Evolutionary conservation across 2,113 vertebrate genomes (phyloP).

Genomic region (Tenebrosternarchus preto): DNA sequence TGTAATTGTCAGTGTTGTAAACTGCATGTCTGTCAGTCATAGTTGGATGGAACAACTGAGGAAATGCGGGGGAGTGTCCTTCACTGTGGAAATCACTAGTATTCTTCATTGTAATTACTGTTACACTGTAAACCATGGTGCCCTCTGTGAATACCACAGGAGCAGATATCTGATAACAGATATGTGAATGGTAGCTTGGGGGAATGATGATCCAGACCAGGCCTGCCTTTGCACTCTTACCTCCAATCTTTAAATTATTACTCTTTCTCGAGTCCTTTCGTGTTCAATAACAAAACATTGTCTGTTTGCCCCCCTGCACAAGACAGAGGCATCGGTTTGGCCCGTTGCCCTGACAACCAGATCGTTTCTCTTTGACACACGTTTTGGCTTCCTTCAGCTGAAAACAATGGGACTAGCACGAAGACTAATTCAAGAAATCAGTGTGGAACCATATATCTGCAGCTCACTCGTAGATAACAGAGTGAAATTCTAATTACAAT

Average conservation of each 20-base stretch:
- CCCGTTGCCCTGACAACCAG: slow-evolving; percentile 19
- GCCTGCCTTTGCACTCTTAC: slow-evolving; percentile 54
- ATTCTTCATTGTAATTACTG: slow-evolving; percentile 8
- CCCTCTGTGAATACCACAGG: slow-evolving; percentile 39
- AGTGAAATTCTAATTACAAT: background rate
- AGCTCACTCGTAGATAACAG: too few relatives aligned
- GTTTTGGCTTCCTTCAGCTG: slow-evolving; percentile 29
- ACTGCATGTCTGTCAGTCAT: background rate
- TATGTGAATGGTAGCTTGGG: slow-evolving; percentile 53
- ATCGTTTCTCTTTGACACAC: slow-evolving; percentile 27
- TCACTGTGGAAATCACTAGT: slow-evolving; percentile 3
- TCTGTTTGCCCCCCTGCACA: slow-evolving; percentile 43
- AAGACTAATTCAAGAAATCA: too few relatives aligned
- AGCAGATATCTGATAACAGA: slow-evolving; percentile 50
- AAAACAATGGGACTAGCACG: slow-evolving; percentile 30
- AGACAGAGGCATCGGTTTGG: slow-evolving; percentile 38
- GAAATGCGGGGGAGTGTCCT: slow-evolving; percentile 6
- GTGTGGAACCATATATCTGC: background rate
- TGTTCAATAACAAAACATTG: slow-evolving; percentile 40
- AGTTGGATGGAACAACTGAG: background rate
- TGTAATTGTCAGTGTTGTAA: background rate
- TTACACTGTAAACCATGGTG: slow-evolving; percentile 27
- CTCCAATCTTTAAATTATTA: slow-evolving; percentile 25
- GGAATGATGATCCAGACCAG: slow-evolving; percentile 51
- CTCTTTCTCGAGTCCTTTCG: slow-evolving; percentile 26